phyloP scores from a whole-genome alignment of 2,797 vertebrate species.

The Gobionotothen gibberifrons region DNA sequence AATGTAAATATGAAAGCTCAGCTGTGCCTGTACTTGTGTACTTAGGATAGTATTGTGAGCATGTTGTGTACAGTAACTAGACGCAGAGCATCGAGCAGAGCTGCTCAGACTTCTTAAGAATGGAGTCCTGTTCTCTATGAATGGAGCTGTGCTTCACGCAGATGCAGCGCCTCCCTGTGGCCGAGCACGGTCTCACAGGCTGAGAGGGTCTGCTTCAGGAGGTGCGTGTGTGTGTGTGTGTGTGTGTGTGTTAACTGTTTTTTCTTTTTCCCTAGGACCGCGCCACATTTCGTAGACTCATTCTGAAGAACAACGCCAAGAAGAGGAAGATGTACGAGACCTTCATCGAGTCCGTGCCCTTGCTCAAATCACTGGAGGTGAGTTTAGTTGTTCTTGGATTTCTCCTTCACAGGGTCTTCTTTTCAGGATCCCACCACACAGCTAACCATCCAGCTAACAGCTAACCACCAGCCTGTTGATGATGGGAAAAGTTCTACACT shows the following conservation, averaged over 20 bases:
- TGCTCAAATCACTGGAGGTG: constrained; percentile 98
- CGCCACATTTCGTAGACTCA: constrained; percentile 97
- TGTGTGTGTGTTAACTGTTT: background rate
- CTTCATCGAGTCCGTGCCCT: constrained; percentile 96
- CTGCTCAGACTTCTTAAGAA: constrained; percentile 65
- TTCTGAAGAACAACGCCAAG: constrained; percentile 97
- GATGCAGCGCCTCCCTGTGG: constrained; percentile 74
- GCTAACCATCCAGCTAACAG: background rate
- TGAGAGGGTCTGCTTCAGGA: background rate
- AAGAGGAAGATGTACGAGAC: constrained; percentile 94
- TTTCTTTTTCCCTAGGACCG: constrained; percentile 86
- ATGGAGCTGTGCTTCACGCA: constrained; percentile 47
- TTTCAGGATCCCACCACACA: background rate
- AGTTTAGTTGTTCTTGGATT: constrained; percentile 45
- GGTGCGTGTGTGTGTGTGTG: background rate
- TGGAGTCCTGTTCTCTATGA: constrained; percentile 65
- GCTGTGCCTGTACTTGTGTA: background rate
- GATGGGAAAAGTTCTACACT: background rate
- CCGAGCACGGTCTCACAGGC: background rate
- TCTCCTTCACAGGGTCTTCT: background rate
- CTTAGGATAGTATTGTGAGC: background rate
- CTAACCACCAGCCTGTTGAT: background rate
- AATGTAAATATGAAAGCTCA: background rate
- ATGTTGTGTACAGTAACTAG: background rate
- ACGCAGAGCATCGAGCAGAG: constrained; percentile 3